These are phyloP conservation scores for Crypturellus tataupa DNA, from an alignment of 2,797 vertebrate genomes.

Conservation along the genomic window DNA sequence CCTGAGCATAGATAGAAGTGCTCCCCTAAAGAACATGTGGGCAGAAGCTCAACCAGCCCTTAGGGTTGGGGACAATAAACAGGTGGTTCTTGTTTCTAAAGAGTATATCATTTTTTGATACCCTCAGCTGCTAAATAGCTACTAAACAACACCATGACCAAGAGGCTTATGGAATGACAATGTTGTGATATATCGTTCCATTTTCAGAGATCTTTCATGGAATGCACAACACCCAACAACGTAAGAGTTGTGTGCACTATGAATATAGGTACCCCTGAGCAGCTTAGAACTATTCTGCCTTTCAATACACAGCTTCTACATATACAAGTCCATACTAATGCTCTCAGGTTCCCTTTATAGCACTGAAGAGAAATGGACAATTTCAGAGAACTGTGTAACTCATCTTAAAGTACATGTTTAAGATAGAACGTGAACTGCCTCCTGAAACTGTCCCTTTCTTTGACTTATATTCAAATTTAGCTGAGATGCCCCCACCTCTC, in stretches of 20 bases:
- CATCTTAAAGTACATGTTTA: background rate
- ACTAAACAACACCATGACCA: background rate
- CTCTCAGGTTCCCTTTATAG: background rate
- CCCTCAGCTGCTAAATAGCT: background rate
- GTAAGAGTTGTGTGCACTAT: background rate
- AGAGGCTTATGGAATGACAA: background rate
- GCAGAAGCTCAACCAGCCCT: background rate
- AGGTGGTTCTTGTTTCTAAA: background rate
- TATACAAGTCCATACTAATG: background rate
- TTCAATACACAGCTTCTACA: fast-evolving
- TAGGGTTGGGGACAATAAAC: background rate
- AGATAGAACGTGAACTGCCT: background rate
- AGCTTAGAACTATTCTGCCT: background rate
- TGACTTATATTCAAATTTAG: background rate
- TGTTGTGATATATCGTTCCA: background rate
- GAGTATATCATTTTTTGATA: background rate
- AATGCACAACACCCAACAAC: fast-evolving
- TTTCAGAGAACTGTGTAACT: background rate
- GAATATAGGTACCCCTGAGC: fast-evolving
- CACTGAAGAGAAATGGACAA: background rate
- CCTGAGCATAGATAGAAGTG: fast-evolving
- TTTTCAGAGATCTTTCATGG: background rate
- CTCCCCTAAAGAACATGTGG: fast-evolving
- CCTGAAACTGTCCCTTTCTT: background rate
- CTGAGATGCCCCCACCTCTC: background rate